Percentiles rank a stretch among this genome's conserved stretches.
Evolutionary conservation across 2,888 invertebrate species (phyloP).

Genomic region (Xestoiulus laeticollis): DNA sequence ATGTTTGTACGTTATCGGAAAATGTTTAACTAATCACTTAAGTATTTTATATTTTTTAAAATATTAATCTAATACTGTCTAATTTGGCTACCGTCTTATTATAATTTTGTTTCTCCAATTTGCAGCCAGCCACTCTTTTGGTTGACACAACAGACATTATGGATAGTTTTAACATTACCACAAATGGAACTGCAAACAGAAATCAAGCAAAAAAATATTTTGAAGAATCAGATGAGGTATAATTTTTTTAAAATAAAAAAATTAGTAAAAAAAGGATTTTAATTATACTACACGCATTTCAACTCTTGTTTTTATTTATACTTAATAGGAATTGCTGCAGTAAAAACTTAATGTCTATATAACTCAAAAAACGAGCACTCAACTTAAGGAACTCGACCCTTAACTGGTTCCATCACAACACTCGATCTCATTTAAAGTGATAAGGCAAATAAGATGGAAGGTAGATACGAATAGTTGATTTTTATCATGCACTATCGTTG

Average conservation of each 20-base stretch:
- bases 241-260: too few species aligned
- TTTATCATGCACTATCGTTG: not conserved
- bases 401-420: not conserved
- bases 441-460: too few species aligned
- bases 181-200: conserved; percentile 41
- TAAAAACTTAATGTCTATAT: not conserved
- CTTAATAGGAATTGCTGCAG: conserved; percentile 49
- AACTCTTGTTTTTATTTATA: conserved; percentile 29
- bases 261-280: too few species aligned
- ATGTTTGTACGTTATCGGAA: not conserved
- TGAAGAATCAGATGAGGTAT: conserved; percentile 53
- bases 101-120: not conserved
- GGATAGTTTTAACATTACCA: conserved; percentile 17
- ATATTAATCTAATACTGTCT: too few species aligned
- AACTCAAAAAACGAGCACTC: not conserved
- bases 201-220: conserved; percentile 23
- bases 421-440: not conserved
- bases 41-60: too few species aligned
- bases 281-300: not conserved
- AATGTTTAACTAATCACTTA: not conserved
- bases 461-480: not conserved
- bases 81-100: not conserved
- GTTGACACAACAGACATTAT: conserved; percentile 47
- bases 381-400: not conserved
- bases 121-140: conserved; percentile 51